Conservation (phyloP, 2,888 invertebrate genomes). For the Blastobasis adustella region DNA sequence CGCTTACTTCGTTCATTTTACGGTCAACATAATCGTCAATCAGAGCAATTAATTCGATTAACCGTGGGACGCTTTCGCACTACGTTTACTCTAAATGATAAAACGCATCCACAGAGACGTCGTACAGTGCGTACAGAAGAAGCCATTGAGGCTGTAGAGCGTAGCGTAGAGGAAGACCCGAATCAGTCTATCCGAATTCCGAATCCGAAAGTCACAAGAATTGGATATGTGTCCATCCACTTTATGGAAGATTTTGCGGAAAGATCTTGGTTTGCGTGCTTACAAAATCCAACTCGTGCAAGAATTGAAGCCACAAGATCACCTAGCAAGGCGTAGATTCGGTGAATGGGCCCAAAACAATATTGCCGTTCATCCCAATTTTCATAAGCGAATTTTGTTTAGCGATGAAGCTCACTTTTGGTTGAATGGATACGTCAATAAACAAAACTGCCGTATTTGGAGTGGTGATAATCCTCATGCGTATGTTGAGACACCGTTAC, state of each 20-base stretch:
- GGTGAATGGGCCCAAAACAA: slow-evolving; percentile 20
- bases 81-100: slow-evolving; percentile 16
- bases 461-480: slow-evolving; percentile 7
- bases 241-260: slow-evolving; percentile 15
- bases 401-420: slow-evolving; percentile 17
- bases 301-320: slow-evolving; percentile 18
- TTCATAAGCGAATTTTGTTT: slow-evolving; percentile 14
- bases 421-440: slow-evolving; percentile 7
- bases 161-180: slow-evolving; percentile 3
- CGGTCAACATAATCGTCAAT: slow-evolving; percentile 19
- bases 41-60: slow-evolving; percentile 21
- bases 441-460: slow-evolving; percentile 12
- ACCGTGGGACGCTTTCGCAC: slow-evolving; percentile 23
- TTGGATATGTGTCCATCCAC: slow-evolving; percentile 21
- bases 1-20: slow-evolving; percentile 11
- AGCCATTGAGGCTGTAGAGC: slow-evolving; percentile 15
- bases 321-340: slow-evolving; percentile 16
- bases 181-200: too few species aligned
- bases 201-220: slow-evolving; percentile 20
- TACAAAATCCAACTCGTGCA: slow-evolving; percentile 14
- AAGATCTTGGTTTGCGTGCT: slow-evolving; percentile 21
- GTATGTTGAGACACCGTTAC: slow-evolving; percentile 22
- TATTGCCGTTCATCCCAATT: slow-evolving; percentile 15
- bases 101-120: slow-evolving; percentile 12
- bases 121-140: slow-evolving; percentile 16